Evolutionary conservation across 2,113 vertebrate species (phyloP), one percentile per base, ranked within the genome.

Genomic region (Trogon melanurus): DNA sequence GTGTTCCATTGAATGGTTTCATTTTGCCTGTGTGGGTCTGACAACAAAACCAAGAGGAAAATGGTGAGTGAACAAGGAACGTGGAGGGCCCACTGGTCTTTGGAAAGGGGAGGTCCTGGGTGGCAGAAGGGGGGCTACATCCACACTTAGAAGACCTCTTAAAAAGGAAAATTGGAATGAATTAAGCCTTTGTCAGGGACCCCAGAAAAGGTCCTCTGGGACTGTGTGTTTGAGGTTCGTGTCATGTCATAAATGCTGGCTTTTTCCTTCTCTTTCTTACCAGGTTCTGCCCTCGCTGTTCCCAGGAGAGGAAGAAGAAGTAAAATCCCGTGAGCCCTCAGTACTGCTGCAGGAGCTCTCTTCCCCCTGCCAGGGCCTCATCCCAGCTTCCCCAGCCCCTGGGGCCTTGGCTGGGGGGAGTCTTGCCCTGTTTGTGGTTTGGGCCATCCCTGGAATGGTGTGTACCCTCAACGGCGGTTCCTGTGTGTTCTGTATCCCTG

Each of bases 1-100:
- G 99, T 99, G 99, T 97, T 99, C 99, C 95, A 99, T 99, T 44
- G 99, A 99, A 96, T 99, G 99, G 99, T 99, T 99, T 98, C 99
- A 99, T 97, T 99, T 99, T 96, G 98, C 99, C 84, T 99, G 99
- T 85, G 99, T 99, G 93, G 99, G 99, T 82, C 98, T 99, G 95
- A 99, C 99, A 30, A 99, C 99, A 96, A 99, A 99, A 96, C 99
- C 99, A 74, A 98, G 99, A 96, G 99, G 99, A 87, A 99, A 99
- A 98, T 99, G 99, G 99, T 99, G 96, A 99, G 98, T 97, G 86
- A 65, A 58, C 13, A 23, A 76, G 21, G 32, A 61, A 36, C 23
- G 7, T 67, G 45, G 45, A 75, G 16, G 53, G 16, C 9, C 20
- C 26, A 2, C 1, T 69, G 44, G 30, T 29, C 32, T 82, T 93